Evolutionary conservation across 2,113 vertebrate species (phyloP).

Genomic region (Myiagra hebetior): DNA sequence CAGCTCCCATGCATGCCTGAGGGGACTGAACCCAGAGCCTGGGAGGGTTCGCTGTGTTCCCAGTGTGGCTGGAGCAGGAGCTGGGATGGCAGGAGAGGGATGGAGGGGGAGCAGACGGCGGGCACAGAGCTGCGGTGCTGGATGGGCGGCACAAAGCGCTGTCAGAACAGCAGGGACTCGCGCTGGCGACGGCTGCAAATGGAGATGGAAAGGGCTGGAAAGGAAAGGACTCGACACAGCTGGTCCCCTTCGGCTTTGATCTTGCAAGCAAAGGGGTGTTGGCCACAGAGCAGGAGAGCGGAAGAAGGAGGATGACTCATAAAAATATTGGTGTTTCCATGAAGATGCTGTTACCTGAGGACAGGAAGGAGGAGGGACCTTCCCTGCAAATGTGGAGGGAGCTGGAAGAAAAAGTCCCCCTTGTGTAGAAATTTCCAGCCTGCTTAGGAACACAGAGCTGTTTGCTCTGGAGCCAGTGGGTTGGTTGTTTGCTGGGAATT

Average conservation of each 20-base stretch:
- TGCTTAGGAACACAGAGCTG: not conserved
- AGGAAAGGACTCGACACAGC: conserved; percentile 28
- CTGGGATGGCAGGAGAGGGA: not conserved
- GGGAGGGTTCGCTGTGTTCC: not conserved
- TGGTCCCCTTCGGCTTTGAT: conserved; percentile 45
- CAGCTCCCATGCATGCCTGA: not conserved
- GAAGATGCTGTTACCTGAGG: conserved; percentile 62
- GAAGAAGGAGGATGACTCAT: conserved; percentile 10
- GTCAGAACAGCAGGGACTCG: conserved; percentile 38
- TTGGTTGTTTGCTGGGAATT: not conserved
- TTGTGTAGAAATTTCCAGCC: conserved; percentile 10
- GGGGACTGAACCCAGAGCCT: not conserved
- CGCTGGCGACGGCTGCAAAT: not conserved
- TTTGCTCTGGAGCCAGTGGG: conserved; percentile 9
- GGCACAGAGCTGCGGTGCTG: not conserved
- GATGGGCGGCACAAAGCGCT: conserved; percentile 7
- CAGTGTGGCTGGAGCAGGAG: not conserved
- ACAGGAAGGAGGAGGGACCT: conserved; percentile 26
- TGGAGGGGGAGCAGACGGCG: not conserved
- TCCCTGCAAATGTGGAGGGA: not conserved
- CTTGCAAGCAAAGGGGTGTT: conserved; percentile 8
- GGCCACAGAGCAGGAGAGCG: not conserved
- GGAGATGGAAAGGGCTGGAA: conserved; percentile 47
- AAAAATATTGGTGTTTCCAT: conserved; percentile 54
- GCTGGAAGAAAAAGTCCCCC: not conserved